A percentile compares a stretch with the other conserved stretches of the same genome.
Evolutionary conservation across 2,888 invertebrate species (phyloP).

Genomic region (Plutella xylostella): DNA sequence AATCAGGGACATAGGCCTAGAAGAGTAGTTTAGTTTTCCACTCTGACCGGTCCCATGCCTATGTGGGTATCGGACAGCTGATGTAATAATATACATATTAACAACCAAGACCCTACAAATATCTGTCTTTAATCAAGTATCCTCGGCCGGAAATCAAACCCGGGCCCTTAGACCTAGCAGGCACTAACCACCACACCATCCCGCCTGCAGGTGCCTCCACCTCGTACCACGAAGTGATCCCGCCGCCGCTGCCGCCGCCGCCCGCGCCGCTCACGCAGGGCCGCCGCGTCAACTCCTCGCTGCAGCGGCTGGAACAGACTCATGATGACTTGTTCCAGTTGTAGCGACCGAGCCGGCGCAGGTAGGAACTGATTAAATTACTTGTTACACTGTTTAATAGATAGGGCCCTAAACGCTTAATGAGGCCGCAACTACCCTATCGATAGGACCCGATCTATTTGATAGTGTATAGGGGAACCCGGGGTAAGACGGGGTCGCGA

Average conservation of each 20-base stretch:
- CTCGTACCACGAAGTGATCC: slow-evolving; percentile 52
- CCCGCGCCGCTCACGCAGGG: slow-evolving; percentile 84
- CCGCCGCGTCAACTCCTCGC: slow-evolving; percentile 81
- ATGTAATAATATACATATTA: too few species aligned
- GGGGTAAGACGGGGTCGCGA: too few species aligned
- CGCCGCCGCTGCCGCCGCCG: slow-evolving; percentile 58
- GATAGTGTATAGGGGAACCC: too few species aligned
- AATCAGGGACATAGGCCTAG: too few species aligned
- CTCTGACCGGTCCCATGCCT: too few species aligned
- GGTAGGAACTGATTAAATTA: slow-evolving; percentile 21
- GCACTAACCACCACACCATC: too few species aligned
- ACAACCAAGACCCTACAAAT: too few species aligned
- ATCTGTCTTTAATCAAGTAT: too few species aligned
- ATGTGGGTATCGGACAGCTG: too few species aligned
- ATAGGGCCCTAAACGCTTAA: neutral
- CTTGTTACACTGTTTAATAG: neutral
- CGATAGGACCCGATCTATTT: neutral
- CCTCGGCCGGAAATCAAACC: too few species aligned
- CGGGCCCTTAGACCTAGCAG: too few species aligned
- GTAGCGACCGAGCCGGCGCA: slow-evolving; percentile 76
- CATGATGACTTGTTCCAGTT: slow-evolving; percentile 93
- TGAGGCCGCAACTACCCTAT: neutral
- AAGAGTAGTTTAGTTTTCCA: too few species aligned
- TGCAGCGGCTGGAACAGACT: slow-evolving; percentile 84
- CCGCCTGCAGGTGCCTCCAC: slow-evolving; percentile 56